phyloP scores from a whole-genome alignment of 2,113 vertebrate species.

The Tyrannus savana region DNA sequence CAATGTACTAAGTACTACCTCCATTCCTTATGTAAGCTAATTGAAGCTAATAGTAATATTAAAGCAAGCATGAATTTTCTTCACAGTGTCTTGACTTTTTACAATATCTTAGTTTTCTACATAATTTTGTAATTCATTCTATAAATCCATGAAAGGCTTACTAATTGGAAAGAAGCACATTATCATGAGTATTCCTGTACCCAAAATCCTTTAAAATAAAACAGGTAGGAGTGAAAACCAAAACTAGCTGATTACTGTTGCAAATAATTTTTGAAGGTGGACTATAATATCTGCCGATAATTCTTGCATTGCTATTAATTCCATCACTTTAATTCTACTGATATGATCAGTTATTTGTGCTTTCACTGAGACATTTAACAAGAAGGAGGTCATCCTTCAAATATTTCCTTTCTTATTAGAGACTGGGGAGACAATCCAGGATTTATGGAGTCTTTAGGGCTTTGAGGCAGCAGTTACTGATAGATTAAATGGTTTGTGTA shows the following conservation, averaged over 20 bases:
- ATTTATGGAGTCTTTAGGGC: neutral
- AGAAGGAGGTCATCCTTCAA: neutral
- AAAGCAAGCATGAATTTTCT: neutral
- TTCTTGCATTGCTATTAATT: neutral
- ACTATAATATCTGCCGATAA: neutral
- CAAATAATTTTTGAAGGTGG: neutral
- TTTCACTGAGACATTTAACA: neutral
- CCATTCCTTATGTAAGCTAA: neutral
- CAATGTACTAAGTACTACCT: neutral
- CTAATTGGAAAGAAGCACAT: neutral
- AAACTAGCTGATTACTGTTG: neutral
- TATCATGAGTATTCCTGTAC: neutral
- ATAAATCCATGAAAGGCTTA: neutral
- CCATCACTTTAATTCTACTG: neutral
- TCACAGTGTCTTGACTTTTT: neutral
- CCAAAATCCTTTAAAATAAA: neutral
- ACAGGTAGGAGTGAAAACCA: neutral
- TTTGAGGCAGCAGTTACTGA: neutral
- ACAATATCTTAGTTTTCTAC: neutral
- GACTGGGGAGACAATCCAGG: neutral
- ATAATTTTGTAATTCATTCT: neutral
- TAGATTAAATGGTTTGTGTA: conserved; percentile 5
- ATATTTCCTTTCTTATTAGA: neutral
- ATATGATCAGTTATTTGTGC: neutral
- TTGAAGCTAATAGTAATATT: neutral